Percentiles rank a stretch among this genome's conserved stretches.
Conservation (phyloP, 2,797 vertebrate species). For the Thunnus albacares region DNA sequence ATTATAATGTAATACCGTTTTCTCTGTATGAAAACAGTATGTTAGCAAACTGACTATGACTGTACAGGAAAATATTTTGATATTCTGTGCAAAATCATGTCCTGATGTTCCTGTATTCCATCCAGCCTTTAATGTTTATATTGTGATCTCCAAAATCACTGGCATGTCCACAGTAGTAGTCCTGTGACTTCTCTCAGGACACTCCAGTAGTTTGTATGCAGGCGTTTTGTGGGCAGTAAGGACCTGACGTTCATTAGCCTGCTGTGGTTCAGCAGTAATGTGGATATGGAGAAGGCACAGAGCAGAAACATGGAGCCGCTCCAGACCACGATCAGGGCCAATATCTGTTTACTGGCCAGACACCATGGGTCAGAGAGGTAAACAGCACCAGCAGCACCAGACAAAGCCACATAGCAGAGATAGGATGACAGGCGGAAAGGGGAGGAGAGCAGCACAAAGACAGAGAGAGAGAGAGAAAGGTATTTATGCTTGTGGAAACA, state of each 20-base stretch:
- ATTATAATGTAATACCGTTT: slow-evolving; percentile 17
- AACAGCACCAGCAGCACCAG: slow-evolving; percentile 58
- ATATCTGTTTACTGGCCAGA: slow-evolving; percentile 71
- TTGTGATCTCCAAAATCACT: slow-evolving; percentile 18
- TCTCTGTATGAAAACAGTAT: slow-evolving; percentile 20
- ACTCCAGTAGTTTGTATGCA: slow-evolving; percentile 51
- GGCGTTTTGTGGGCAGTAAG: slow-evolving; percentile 45
- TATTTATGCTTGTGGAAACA: slow-evolving; percentile 42
- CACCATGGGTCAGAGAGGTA: slow-evolving; percentile 60
- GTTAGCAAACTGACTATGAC: neutral
- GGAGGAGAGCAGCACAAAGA: neutral
- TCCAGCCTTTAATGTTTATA: slow-evolving; percentile 23
- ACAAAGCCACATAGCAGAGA: slow-evolving; percentile 45
- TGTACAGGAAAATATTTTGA: slow-evolving; percentile 16
- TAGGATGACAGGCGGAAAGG: slow-evolving; percentile 1
- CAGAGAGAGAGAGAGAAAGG: neutral
- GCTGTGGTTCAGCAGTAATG: slow-evolving; percentile 72
- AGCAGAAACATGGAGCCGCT: slow-evolving; percentile 56
- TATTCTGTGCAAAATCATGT: slow-evolving; percentile 23
- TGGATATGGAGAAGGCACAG: slow-evolving; percentile 54
- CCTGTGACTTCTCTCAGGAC: slow-evolving; percentile 36
- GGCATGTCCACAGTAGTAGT: slow-evolving; percentile 22
- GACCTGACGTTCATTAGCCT: slow-evolving; percentile 75
- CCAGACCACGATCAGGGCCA: slow-evolving; percentile 49
- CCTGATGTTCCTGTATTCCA: slow-evolving; percentile 24